A percentile compares a stretch with the other conserved stretches of the same genome.
Evolutionary conservation across 2,113 vertebrate species (phyloP).

Genomic region (Petrocephalus zakoni): DNA sequence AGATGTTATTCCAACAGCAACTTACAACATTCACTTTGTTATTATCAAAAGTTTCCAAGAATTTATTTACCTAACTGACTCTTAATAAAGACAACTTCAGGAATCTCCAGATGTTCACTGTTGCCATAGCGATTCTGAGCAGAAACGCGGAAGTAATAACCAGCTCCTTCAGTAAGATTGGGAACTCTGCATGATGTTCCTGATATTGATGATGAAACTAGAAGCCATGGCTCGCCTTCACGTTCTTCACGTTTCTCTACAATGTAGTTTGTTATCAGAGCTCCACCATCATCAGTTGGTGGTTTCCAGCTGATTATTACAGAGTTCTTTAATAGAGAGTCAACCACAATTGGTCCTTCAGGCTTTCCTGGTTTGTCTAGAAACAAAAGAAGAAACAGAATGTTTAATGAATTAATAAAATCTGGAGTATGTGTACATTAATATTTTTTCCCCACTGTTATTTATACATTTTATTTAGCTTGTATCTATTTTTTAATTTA

Average conservation of each 20-base stretch:
- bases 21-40: background rate
- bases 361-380: conserved; percentile 91
- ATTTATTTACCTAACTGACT: conserved; percentile 81
- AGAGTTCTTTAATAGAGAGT: conserved; percentile 92
- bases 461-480: background rate
- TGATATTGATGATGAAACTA: conserved; percentile 91
- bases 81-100: conserved; percentile 84
- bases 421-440: background rate
- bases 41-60: background rate
- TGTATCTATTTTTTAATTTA: background rate
- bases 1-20: conserved; percentile 20
- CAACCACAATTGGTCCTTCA: conserved; percentile 82
- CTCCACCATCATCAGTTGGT: conserved; percentile 85
- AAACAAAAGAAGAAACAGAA: conserved; percentile 31
- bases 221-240: conserved; percentile 82
- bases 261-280: conserved; percentile 91
- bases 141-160: conserved; percentile 93
- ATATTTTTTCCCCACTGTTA: background rate
- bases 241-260: conserved; percentile 92
- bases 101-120: conserved; percentile 80
- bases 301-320: conserved; percentile 93
- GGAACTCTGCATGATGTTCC: conserved; percentile 89
- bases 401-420: background rate
- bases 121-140: conserved; percentile 92
- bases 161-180: conserved; percentile 85